Evolutionary conservation across 1,140 invertebrate genomes (phyloP).

Genomic region (Hormaphis cornu): DNA sequence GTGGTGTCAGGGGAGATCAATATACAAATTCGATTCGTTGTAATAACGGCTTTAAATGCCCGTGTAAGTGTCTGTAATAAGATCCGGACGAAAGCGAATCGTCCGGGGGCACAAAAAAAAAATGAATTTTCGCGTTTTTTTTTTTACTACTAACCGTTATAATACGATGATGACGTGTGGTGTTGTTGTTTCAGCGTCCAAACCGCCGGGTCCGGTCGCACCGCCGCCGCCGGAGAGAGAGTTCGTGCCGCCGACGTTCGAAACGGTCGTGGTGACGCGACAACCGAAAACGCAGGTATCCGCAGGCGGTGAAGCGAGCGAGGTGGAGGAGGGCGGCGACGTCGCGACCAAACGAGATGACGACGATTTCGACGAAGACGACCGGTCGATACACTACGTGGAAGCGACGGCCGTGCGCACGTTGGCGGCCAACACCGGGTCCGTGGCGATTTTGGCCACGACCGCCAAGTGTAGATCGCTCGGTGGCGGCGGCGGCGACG

Average conservation of each 20-base stretch:
- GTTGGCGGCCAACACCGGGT: conserved; percentile 37
- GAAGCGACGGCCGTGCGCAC: conserved; percentile 38
- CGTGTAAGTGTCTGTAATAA: no score
- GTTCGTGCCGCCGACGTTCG: neutral
- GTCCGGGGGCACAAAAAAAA: no score
- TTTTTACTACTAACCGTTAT: no score
- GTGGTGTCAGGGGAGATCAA: no score
- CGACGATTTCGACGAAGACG: neutral
- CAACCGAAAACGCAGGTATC: neutral
- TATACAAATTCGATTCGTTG: no score
- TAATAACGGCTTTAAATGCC: no score
- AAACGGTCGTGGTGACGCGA: neutral
- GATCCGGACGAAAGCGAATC: no score
- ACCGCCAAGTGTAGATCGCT: conserved; percentile 36
- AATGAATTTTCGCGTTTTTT: no score
- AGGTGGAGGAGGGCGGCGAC: neutral
- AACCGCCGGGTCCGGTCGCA: no score
- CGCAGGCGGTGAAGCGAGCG: neutral
- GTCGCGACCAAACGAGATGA: neutral
- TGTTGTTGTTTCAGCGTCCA: neutral
- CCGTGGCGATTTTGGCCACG: conserved; percentile 38
- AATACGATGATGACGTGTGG: no score
- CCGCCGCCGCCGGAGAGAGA: neutral
- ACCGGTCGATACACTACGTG: conserved; percentile 10
- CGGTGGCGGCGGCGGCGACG: neutral